Evolutionary conservation across 2,888 invertebrate species (phyloP).

Genomic region (Eupelmus urozonus): DNA sequence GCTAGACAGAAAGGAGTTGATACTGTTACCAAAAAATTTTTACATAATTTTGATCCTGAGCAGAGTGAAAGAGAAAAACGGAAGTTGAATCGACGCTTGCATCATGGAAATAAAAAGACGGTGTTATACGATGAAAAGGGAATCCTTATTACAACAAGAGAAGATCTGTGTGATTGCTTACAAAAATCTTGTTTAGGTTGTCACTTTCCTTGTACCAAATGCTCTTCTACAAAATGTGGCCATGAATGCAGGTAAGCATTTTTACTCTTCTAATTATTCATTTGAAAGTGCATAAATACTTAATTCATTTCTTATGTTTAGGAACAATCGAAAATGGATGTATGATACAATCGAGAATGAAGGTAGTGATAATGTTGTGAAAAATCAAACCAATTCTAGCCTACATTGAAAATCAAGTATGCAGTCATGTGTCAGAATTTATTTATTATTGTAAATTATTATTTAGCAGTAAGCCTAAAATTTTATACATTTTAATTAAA

Average conservation of each 20-base stretch:
- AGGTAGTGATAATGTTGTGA: slow-evolving; percentile 84
- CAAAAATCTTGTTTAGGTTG: slow-evolving; percentile 89
- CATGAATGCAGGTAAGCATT: slow-evolving; percentile 84
- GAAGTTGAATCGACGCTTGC: slow-evolving; percentile 85
- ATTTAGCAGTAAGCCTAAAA: too few species aligned
- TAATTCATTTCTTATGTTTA: slow-evolving; percentile 73
- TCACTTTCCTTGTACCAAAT: slow-evolving; percentile 88
- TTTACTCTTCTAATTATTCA: slow-evolving; percentile 22
- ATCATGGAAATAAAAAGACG: slow-evolving; percentile 79
- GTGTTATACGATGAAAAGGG: slow-evolving; percentile 86
- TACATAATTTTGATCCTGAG: slow-evolving; percentile 85
- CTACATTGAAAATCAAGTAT: too few species aligned
- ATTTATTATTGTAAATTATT: too few species aligned
- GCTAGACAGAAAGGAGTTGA: slow-evolving; percentile 67
- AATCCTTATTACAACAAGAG: slow-evolving; percentile 81
- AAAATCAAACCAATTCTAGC: slow-evolving; percentile 77
- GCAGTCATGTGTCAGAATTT: too few species aligned
- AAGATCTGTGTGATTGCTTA: slow-evolving; percentile 92
- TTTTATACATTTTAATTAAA: too few species aligned
- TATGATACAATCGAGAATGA: slow-evolving; percentile 89
- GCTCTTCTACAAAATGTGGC: slow-evolving; percentile 87
- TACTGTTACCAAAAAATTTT: slow-evolving; percentile 70
- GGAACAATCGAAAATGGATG: slow-evolving; percentile 86
- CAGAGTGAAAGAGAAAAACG: slow-evolving; percentile 87
- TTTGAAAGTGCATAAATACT: slow-evolving; percentile 22